Conservation (phyloP, 2,888 invertebrate genomes). For the Stenoptilia bipunctidactyla region DNA sequence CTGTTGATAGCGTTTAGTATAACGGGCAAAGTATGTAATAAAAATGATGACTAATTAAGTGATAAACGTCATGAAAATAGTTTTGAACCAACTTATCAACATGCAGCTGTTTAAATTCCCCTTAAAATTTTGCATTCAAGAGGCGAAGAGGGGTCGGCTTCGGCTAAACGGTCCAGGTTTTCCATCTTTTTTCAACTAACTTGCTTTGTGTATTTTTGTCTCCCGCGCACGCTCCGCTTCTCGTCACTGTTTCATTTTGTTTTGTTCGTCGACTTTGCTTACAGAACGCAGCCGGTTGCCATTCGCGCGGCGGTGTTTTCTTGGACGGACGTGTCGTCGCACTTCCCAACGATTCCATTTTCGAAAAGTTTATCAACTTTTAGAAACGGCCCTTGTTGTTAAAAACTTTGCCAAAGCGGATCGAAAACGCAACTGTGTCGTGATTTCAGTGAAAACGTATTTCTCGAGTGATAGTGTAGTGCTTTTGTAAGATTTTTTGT, state of each 20-base stretch:
- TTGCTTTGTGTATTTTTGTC: constrained; percentile 22
- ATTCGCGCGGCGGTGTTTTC: constrained; percentile 50
- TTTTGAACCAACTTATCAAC: neutral
- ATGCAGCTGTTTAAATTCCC: constrained; percentile 41
- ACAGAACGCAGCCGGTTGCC: constrained; percentile 12
- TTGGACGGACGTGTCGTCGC: constrained; percentile 29
- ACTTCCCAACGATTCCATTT: constrained; percentile 32
- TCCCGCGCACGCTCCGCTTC: constrained; percentile 38
- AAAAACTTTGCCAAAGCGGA: constrained; percentile 23
- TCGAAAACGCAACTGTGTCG: neutral
- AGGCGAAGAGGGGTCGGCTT: neutral
- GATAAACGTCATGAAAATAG: neutral
- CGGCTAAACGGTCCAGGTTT: neutral
- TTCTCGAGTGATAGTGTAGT: neutral
- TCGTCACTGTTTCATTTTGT: constrained; percentile 31
- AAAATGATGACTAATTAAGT: no score
- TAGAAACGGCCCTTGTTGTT: constrained; percentile 36
- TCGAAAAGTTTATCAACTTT: constrained; percentile 62
- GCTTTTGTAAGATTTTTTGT: constrained; percentile 28
- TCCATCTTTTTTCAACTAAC: constrained; percentile 24
- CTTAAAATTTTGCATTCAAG: constrained; percentile 15
- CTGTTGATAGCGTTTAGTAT: no score
- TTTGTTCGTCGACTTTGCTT: constrained; percentile 21
- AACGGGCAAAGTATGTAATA: no score
- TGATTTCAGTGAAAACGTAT: neutral